phyloP scores from a whole-genome alignment of 2,888 invertebrate species.

The Drosophila paucipuncta region DNA sequence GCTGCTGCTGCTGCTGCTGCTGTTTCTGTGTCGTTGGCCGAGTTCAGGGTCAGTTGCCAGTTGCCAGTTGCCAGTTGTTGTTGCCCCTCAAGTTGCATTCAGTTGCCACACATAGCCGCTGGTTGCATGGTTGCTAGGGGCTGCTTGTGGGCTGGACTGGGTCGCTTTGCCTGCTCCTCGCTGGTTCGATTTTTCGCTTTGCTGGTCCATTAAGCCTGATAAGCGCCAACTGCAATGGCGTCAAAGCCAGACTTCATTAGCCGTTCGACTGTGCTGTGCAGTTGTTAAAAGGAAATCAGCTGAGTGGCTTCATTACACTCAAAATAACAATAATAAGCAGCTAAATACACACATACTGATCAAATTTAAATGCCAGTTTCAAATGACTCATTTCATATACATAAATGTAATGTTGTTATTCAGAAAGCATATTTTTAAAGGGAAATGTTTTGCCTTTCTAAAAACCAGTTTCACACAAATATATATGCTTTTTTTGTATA shows the following conservation, averaged over 20 bases:
- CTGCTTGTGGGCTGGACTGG: constrained; percentile 46
- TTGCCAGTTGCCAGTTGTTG: constrained; percentile 22
- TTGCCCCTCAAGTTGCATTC: constrained; percentile 40
- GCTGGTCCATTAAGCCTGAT: constrained; percentile 60
- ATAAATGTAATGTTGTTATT: too few species aligned
- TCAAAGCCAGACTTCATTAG: constrained; percentile 49
- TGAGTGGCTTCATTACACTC: background rate
- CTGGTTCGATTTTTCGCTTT: constrained; percentile 40
- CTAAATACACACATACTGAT: background rate
- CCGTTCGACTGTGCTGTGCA: background rate
- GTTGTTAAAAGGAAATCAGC: background rate
- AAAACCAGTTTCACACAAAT: too few species aligned
- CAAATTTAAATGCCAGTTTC: background rate
- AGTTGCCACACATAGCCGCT: constrained; percentile 4
- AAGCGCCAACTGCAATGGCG: constrained; percentile 59
- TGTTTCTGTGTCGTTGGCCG: constrained; percentile 73
- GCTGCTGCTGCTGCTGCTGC: constrained; percentile 37
- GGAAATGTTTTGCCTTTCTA: too few species aligned
- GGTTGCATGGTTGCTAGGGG: constrained; percentile 13
- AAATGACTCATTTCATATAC: background rate
- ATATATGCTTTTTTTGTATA: too few species aligned
- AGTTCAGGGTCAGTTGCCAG: constrained; percentile 67
- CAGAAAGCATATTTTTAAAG: too few species aligned
- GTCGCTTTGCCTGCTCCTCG: constrained; percentile 29
- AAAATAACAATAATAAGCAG: too few species aligned